These are phyloP conservation scores for Macrochelys suwanniensis DNA, from an alignment of 2,797 vertebrate species.

Conservation along the genomic window DNA sequence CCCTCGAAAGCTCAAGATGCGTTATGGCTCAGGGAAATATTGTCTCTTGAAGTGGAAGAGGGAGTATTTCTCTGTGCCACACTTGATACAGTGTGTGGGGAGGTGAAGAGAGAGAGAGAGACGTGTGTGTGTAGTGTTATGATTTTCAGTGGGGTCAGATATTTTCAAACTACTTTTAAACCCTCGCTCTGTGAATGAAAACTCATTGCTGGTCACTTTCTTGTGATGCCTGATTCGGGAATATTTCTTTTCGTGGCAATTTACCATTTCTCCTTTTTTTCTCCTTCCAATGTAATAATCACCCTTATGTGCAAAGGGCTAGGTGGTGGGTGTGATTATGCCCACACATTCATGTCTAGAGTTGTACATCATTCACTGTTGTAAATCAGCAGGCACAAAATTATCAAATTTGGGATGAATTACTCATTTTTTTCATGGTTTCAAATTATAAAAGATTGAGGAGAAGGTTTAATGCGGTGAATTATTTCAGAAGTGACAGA, in stretches of 20 bases:
- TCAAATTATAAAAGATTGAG: neutral
- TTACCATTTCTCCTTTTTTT: neutral
- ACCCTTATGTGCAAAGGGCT: neutral
- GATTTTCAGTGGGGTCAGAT: neutral
- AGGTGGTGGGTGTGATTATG: fast-evolving
- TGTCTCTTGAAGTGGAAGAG: neutral
- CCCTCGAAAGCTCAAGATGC: neutral
- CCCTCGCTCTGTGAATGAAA: neutral
- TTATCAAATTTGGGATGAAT: neutral
- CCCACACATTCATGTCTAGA: neutral
- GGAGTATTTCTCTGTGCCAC: neutral
- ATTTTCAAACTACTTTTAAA: neutral
- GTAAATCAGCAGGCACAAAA: neutral
- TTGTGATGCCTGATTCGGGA: neutral
- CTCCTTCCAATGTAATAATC: neutral
- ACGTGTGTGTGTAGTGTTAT: neutral
- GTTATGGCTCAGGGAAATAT: neutral
- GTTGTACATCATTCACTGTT: fast-evolving
- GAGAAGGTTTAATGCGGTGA: neutral
- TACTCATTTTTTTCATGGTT: neutral
- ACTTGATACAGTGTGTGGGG: neutral
- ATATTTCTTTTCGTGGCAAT: neutral
- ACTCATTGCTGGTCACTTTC: neutral
- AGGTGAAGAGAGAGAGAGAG: neutral
- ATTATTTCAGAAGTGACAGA: neutral